Conservation (phyloP, 2,113 vertebrate genomes). For the Datnioides undecimradiatus region DNA sequence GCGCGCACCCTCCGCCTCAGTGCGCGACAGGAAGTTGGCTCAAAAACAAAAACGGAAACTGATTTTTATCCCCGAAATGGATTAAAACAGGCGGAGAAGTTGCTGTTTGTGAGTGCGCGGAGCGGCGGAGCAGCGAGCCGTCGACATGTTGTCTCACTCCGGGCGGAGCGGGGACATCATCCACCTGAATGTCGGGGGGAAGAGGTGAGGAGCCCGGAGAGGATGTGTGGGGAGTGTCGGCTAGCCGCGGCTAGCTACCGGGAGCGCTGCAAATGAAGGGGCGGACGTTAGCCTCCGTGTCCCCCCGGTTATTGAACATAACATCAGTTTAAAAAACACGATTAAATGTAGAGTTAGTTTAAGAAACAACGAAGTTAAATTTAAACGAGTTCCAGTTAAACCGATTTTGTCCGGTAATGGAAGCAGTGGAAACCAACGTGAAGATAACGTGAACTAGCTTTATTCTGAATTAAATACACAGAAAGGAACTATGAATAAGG, state of each 20-base stretch:
- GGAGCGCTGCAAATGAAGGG: fast-evolving
- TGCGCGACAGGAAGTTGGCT: constrained; percentile 47
- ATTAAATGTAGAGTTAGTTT: no score
- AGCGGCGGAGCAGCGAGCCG: fast-evolving
- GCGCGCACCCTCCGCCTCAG: background rate
- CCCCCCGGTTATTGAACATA: fast-evolving
- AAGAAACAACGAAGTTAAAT: no score
- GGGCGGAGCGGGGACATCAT: constrained; percentile 85
- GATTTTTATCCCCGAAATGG: constrained; percentile 46
- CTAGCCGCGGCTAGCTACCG: constrained; percentile 18
- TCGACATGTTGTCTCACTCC: constrained; percentile 47
- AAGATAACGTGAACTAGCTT: background rate
- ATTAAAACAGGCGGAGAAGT: constrained; percentile 5
- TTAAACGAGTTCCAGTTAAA: no score
- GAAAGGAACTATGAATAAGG: no score
- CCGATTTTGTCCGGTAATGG: constrained; percentile 24
- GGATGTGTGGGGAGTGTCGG: background rate
- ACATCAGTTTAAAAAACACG: no score
- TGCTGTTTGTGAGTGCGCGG: fast-evolving
- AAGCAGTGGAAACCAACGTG: background rate
- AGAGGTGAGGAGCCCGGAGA: constrained; percentile 72
- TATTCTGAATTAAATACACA: background rate
- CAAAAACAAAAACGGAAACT: constrained; percentile 18
- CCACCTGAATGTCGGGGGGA: constrained; percentile 88
- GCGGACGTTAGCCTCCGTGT: background rate